Evolutionary conservation across 35 echinoderm and acorn worm species (phyloP).

Genomic region (Lytechinus variegatus): DNA sequence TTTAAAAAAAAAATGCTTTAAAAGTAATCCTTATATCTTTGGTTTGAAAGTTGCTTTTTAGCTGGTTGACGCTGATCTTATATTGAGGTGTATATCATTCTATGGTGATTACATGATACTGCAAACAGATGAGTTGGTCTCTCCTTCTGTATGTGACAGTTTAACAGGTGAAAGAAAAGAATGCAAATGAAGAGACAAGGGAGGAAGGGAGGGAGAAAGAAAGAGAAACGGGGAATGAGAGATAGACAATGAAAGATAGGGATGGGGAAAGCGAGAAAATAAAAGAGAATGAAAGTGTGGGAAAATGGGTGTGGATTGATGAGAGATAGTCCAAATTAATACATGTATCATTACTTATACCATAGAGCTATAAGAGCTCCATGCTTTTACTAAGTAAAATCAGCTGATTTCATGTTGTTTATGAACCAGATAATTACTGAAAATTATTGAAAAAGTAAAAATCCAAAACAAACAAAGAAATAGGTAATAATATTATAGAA

Average conservation of each 20-base stretch:
- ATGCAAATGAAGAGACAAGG: not conserved
- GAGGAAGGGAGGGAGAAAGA: too few species aligned
- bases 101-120: not conserved
- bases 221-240: not conserved
- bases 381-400: too few species aligned
- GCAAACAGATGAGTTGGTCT: conserved; percentile 35
- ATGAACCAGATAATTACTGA: too few species aligned
- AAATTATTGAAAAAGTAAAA: too few species aligned
- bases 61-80: not conserved
- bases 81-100: not conserved
- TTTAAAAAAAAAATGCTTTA: not conserved
- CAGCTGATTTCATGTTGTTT: too few species aligned
- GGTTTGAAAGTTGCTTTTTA: not conserved
- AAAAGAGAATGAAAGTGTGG: not conserved
- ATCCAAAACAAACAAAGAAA: too few species aligned
- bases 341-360: not conserved
- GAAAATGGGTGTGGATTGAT: not conserved
- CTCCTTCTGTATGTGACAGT: not conserved
- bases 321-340: not conserved
- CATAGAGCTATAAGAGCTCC: too few species aligned
- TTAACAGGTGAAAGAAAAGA: not conserved
- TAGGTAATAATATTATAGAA: too few species aligned
- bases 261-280: not conserved
- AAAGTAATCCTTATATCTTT: not conserved
- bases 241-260: not conserved